Conservation (phyloP, 2,113 vertebrate species). For the Callocephalon fimbriatum region DNA sequence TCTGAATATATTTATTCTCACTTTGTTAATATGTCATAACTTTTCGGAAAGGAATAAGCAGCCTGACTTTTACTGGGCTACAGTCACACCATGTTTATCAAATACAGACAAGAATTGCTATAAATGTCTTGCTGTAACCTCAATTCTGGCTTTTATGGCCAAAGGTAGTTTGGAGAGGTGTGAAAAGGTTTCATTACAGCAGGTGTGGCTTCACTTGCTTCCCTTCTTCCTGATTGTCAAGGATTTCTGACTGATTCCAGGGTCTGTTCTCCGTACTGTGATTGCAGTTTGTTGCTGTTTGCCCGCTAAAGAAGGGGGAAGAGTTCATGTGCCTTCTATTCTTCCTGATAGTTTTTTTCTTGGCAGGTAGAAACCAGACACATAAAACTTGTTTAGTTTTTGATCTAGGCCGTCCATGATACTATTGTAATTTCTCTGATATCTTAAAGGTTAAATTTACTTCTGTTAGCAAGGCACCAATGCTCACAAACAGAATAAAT, state of each 20-base stretch:
- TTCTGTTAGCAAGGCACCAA: background rate
- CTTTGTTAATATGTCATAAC: slow-evolving; percentile 15
- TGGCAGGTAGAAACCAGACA: background rate
- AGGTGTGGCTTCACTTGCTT: background rate
- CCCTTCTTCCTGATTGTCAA: background rate
- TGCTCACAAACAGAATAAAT: background rate
- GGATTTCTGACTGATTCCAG: background rate
- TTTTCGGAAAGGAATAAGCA: slow-evolving; percentile 19
- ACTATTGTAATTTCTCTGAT: background rate
- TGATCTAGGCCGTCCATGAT: background rate
- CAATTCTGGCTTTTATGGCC: background rate
- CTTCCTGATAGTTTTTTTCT: background rate
- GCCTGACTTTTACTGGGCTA: slow-evolving; percentile 8
- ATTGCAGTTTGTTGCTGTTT: background rate
- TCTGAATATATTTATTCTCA: background rate
- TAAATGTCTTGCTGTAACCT: slow-evolving; percentile 8
- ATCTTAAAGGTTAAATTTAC: background rate
- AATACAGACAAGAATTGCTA: background rate
- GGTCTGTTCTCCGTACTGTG: background rate
- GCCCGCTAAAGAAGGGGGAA: background rate
- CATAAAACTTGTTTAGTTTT: background rate
- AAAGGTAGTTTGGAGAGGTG: background rate
- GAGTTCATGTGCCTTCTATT: background rate
- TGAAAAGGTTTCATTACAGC: background rate
- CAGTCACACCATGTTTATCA: slow-evolving; percentile 1